Conservation (phyloP, 2,797 vertebrate species). For the Sphenopsis melanotis region DNA sequence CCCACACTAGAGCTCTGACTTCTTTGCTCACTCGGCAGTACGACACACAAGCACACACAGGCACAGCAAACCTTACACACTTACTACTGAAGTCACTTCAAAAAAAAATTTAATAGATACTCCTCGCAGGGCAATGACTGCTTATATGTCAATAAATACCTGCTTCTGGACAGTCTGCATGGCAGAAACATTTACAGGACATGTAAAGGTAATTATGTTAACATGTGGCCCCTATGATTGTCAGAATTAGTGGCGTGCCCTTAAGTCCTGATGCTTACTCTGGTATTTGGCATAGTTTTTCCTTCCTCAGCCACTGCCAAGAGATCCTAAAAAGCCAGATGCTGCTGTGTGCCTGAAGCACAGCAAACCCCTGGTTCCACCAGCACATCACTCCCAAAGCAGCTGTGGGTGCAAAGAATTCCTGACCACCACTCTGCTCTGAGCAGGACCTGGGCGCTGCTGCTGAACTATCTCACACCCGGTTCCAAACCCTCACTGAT, state of each 20-base stretch:
- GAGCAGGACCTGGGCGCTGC: not conserved
- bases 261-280: not conserved
- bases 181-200: not conserved
- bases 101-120: not conserved
- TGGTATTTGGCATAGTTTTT: not conserved
- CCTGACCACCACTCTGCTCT: not conserved
- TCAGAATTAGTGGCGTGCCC: not conserved
- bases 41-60: fast-evolving
- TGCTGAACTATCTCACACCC: not conserved
- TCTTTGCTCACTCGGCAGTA: not conserved
- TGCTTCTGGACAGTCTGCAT: not conserved
- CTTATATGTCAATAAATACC: not conserved
- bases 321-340: not conserved
- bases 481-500: not conserved
- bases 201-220: not conserved
- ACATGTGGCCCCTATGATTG: not conserved
- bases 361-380: not conserved
- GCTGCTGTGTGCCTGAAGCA: not conserved
- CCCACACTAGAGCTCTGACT: not conserved
- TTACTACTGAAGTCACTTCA: not conserved
- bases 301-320: not conserved
- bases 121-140: not conserved
- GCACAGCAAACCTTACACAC: not conserved
- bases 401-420: not conserved
- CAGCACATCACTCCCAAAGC: not conserved